Conservation (phyloP, 2,797 vertebrate genomes). For the Hemibagrus guttatus region DNA sequence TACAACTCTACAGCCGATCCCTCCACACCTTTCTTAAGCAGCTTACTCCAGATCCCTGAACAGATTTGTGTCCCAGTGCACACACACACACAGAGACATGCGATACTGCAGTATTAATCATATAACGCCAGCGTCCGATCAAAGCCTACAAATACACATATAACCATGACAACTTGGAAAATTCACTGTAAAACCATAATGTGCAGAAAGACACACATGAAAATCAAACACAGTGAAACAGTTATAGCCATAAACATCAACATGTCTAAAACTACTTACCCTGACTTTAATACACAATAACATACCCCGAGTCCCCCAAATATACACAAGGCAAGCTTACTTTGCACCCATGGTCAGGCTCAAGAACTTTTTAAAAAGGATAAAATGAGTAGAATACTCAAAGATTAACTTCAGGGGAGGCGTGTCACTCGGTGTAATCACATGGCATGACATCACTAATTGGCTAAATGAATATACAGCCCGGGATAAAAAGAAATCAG, state of each 20-base stretch:
- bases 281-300: background rate
- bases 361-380: background rate
- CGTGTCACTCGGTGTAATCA: background rate
- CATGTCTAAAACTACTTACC: background rate
- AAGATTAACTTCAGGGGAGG: no score
- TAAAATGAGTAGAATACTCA: background rate
- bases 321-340: background rate
- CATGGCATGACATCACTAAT: background rate
- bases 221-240: background rate
- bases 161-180: background rate
- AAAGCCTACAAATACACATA: background rate
- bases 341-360: background rate
- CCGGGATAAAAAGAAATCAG: background rate
- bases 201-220: background rate
- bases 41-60: conserved; percentile 67
- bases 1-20: background rate
- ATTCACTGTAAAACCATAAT: background rate
- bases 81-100: background rate
- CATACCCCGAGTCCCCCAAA: background rate
- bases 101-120: background rate
- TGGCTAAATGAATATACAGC: background rate
- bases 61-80: background rate
- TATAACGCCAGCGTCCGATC: background rate
- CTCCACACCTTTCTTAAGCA: conserved; percentile 64
- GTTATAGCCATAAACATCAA: background rate